Evolutionary conservation across 2,888 invertebrate species (phyloP).

Genomic region (Willowsia nigromaculata): DNA sequence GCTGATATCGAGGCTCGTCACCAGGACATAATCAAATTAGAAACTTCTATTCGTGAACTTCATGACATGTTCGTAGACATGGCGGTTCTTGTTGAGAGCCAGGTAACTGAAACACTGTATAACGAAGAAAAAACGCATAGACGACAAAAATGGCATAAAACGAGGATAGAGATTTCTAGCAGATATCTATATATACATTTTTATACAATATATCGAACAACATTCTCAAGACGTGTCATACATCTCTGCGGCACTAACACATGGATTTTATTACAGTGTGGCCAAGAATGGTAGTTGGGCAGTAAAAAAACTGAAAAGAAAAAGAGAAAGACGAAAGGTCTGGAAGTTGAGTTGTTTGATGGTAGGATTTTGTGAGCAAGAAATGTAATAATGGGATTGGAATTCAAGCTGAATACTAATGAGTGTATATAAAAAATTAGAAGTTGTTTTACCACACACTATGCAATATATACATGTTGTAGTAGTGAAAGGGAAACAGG

Average conservation of each 20-base stretch:
- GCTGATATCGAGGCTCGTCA: conserved; percentile 77
- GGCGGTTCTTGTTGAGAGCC: conserved; percentile 75
- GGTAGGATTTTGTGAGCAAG: conserved; percentile 5
- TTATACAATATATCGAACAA: no score
- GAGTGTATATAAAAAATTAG: conserved; percentile 14
- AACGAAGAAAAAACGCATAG: no score
- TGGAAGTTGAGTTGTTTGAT: conserved; percentile 6
- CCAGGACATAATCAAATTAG: conserved; percentile 76
- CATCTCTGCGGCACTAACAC: background rate
- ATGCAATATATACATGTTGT: background rate
- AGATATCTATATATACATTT: background rate
- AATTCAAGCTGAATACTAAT: conserved; percentile 65
- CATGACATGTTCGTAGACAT: conserved; percentile 77
- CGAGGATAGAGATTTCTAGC: no score
- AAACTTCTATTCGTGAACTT: conserved; percentile 75
- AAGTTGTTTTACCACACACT: background rate
- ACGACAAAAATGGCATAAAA: no score
- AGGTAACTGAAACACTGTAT: conserved; percentile 53
- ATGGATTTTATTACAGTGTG: conserved; percentile 25
- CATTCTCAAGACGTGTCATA: no score
- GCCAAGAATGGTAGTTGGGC: conserved; percentile 12
- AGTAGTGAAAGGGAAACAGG: background rate
- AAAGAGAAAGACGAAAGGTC: background rate
- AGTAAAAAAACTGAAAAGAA: background rate
- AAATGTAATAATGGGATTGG: conserved; percentile 47